These are phyloP conservation scores for Anthonomus grandis DNA, from an alignment of 1,140 invertebrate species.

Conservation along the genomic window DNA sequence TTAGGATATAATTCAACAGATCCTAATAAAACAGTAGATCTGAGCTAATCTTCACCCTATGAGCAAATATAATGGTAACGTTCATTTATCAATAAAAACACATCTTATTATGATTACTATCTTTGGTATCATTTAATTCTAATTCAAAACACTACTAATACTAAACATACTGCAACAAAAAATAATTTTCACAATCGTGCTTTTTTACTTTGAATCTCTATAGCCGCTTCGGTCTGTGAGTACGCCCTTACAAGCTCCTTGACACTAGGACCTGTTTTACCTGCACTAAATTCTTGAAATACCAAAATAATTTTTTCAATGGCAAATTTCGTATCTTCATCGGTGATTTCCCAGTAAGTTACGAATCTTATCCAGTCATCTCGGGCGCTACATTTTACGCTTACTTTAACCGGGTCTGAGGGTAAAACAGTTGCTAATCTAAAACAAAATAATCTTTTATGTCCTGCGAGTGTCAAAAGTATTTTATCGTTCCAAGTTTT, in stretches of 20 bases:
- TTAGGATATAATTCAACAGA: too few species aligned
- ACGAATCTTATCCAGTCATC: constrained; percentile 57
- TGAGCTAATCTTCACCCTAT: too few species aligned
- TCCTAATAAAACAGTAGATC: too few species aligned
- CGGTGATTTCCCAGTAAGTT: constrained; percentile 64
- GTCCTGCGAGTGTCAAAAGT: too few species aligned
- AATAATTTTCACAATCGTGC: constrained; percentile 15
- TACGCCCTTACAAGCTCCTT: not conserved
- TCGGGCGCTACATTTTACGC: constrained; percentile 56
- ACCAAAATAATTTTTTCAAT: constrained; percentile 61
- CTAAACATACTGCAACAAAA: too few species aligned
- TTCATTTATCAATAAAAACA: too few species aligned
- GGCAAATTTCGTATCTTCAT: constrained; percentile 59
- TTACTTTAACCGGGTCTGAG: constrained; percentile 53
- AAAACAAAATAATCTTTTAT: too few species aligned
- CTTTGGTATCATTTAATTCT: too few species aligned
- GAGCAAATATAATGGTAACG: too few species aligned
- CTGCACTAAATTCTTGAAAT: constrained; percentile 52
- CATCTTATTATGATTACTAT: too few species aligned
- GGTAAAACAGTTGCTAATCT: constrained; percentile 56
- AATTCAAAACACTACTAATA: too few species aligned
- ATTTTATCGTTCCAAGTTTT: too few species aligned
- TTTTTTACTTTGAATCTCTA: constrained; percentile 1
- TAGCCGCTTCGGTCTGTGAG: not conserved
- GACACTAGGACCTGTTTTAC: not conserved